These are phyloP conservation scores for Fundulus diaphanus DNA, from an alignment of 2,797 vertebrate genomes.

Conservation along the genomic window DNA sequence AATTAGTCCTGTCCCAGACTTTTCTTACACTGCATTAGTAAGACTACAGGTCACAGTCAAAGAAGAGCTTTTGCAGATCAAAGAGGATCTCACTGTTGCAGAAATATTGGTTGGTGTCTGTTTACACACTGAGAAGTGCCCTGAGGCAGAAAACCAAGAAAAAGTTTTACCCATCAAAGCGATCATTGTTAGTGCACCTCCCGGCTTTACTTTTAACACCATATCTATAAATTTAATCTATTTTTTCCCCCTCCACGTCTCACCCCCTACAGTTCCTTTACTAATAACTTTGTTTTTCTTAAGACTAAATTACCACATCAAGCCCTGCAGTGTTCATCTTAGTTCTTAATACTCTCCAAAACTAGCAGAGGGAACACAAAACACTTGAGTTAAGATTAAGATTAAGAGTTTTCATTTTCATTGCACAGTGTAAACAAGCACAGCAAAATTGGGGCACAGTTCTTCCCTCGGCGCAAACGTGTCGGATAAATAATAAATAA, in stretches of 20 bases:
- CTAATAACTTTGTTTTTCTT: slow-evolving; percentile 10
- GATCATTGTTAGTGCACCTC: slow-evolving; percentile 49
- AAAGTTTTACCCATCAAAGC: slow-evolving; percentile 59
- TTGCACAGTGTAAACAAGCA: too few relatives aligned
- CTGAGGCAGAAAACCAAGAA: slow-evolving; percentile 38
- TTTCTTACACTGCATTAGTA: slow-evolving; percentile 17
- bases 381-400: too few relatives aligned
- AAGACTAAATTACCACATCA: slow-evolving; percentile 43
- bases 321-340: slow-evolving; percentile 24
- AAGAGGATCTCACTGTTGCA: slow-evolving; percentile 29
- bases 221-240: slow-evolving; percentile 42
- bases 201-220: slow-evolving; percentile 41
- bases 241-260: slow-evolving; percentile 23
- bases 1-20: slow-evolving; percentile 1
- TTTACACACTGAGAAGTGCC: slow-evolving; percentile 42
- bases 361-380: background rate
- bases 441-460: too few relatives aligned
- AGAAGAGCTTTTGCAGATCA: slow-evolving; percentile 20
- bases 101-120: slow-evolving; percentile 46
- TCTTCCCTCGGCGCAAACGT: too few relatives aligned
- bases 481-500: too few relatives aligned
- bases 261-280: slow-evolving; percentile 10
- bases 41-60: slow-evolving; percentile 13
- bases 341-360: slow-evolving; percentile 21
- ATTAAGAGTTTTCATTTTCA: too few relatives aligned